phyloP scores from a whole-genome alignment of 2,113 vertebrate genomes.

The Sigmodon hispidus region DNA sequence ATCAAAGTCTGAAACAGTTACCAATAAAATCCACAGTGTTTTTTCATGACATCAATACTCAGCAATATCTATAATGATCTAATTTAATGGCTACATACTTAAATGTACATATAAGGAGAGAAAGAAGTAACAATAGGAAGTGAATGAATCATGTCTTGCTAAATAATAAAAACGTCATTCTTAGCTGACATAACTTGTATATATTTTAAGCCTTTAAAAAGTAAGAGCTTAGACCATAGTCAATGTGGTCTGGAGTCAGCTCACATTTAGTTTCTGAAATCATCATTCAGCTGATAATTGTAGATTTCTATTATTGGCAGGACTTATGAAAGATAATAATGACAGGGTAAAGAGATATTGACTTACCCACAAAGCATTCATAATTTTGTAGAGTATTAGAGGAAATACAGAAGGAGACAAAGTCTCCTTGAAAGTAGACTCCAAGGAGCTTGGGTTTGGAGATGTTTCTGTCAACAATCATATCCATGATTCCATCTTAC shows the following conservation, averaged over 20 bases:
- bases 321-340: background rate
- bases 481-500: rapidly evolving
- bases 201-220: background rate
- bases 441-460: background rate
- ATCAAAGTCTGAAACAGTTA: background rate
- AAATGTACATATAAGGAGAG: background rate
- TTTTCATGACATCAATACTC: background rate
- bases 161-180: background rate
- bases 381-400: background rate
- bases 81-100: background rate
- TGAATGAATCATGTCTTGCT: background rate
- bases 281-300: background rate
- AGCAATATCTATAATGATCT: background rate
- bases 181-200: background rate
- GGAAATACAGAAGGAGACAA: background rate
- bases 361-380: background rate
- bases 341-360: background rate
- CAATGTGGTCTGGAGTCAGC: background rate
- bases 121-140: background rate
- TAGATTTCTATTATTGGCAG: background rate
- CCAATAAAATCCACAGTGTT: background rate
- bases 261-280: background rate
- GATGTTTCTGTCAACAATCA: background rate
- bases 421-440: background rate
- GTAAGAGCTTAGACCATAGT: background rate